Evolutionary conservation across 2,888 invertebrate genomes (phyloP), one percentile per base, ranked within the genome.

Genomic region (Kuschelorhynchus macadamiae): DNA sequence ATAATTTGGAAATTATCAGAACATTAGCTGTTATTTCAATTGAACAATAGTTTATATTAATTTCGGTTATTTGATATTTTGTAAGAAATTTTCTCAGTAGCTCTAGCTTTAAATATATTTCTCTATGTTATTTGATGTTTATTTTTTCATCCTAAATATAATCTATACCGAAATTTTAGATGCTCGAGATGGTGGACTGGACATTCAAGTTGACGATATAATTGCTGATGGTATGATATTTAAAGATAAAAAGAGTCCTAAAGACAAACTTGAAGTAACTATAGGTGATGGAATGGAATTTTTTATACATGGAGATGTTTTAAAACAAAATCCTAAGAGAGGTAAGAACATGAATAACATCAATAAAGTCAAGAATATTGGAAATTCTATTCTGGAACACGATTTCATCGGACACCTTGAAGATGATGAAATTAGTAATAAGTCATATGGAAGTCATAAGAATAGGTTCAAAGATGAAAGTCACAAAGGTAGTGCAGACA

Each of bases 251-350:
- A 95, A 95, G 84, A 91, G 92, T 79, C 92, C 88, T 16, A 88
- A 94, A 86, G 93, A 94, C 81, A 92, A 94, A 84, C 88, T 95
- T 74, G 95, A 96, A 86, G 94, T 95, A 73, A 94, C 95, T 71
- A 94, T 95, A 79, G 95, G 95, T 49, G 95, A 95, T 82, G 95
- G 95, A 74, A 95, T 95, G 93, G 95, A 95, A 84, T 94, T 95
- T 81, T 95, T 94, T 55, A 95, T 95, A 86, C 95, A 94, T 84
- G 95, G 94, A 90, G 94, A 95, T 86, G 85, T 91, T 75, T 16
- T 62, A 20, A 90, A 89, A 84, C 91, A 90, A 83, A 94, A 93
- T 86, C 87, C 92, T 82, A 93, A 92, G 85, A 90, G 92, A 85
- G 91, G 91, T 78, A 92, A 93, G 86, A 88, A 91, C 80, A 71